Percentiles rank a stretch among this genome's conserved stretches.
These are phyloP conservation scores for Talpa occidentalis DNA, from an alignment of 2,113 vertebrate genomes.

Conservation along the genomic window DNA sequence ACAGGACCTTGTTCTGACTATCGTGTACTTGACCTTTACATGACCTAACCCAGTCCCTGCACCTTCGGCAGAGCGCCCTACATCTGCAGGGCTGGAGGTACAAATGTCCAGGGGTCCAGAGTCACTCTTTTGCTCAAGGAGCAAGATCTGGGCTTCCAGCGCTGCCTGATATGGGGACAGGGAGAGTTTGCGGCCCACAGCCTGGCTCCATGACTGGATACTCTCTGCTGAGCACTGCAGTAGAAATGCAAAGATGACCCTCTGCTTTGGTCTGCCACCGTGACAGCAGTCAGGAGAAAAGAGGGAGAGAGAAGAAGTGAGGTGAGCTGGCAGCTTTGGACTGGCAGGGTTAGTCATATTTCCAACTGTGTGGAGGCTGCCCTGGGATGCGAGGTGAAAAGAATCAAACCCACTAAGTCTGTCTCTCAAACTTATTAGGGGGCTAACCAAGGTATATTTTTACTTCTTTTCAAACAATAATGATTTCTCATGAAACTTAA, in stretches of 20 bases:
- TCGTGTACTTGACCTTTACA: neutral
- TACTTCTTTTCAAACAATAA: neutral
- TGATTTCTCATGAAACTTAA: neutral
- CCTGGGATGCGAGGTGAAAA: neutral
- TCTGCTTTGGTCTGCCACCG: fast-evolving
- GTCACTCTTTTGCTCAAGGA: neutral
- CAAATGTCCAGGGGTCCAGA: fast-evolving
- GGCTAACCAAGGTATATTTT: neutral
- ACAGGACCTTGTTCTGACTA: neutral
- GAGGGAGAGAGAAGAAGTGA: fast-evolving
- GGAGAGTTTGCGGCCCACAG: fast-evolving
- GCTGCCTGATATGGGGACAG: neutral
- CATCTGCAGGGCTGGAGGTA: neutral
- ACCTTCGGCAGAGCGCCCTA: neutral
- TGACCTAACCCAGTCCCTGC: fast-evolving
- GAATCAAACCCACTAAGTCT: neutral
- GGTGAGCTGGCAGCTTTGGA: neutral
- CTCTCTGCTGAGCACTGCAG: too few relatives aligned
- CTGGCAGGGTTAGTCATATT: neutral
- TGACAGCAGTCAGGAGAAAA: neutral
- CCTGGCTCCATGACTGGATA: fast-evolving
- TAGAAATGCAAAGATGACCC: too few relatives aligned
- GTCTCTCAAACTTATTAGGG: neutral
- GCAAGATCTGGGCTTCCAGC: neutral
- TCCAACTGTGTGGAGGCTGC: neutral